Base-by-base conservation (phyloP, 2,797 vertebrate species). In the Rhinogobio ventralis region DNA sequence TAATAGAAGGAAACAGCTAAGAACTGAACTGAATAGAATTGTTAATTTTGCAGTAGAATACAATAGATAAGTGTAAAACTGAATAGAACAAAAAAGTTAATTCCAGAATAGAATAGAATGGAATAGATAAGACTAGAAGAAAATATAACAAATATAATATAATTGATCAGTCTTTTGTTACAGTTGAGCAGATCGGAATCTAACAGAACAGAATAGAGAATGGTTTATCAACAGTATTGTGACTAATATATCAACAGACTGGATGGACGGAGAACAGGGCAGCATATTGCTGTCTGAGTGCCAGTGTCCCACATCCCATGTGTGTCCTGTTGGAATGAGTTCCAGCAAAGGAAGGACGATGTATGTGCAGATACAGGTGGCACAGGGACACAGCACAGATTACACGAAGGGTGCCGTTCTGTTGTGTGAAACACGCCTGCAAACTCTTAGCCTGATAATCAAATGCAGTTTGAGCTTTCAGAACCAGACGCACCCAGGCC, bases 321-420 rank as follows among this genome's bases (percentile, higher is more conserved):
- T 85, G 82, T 83, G 36, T 86, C 73, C 72, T 55, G 78, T 78
- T 64, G 80, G 84, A 83, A 79, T 57, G 78, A 66, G 75, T 66
- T 39, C 42, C 69, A 81, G 76, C 62, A 49, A 76, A 80, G 53
- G 77, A 84, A 62, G 62, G 51, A 49, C n/a, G 42, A 67, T 42
- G 82, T 66, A 42, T 86, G 62, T 84, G 68, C 53, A 23, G 78
- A 68, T 79, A 80, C 85, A 81, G 85, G 87, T 89, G 87, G 88
- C 73, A 82, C n/a, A 73, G 81, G 81, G 69, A 89, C 82, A 86
- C 25, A 39, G 42, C 77, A 72, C 83, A 64, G 75, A 75, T 85
- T 86, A 64, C 30, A 72, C 49, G 76, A 81, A 57, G 72, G 64
- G 19, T 20, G 67, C 76, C 86, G 5, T 87, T 90, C 85, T 88